Evolutionary conservation across 2,113 vertebrate species (phyloP), one percentile per base, ranked within the genome.

Genomic region (Pelecanus crispus): DNA sequence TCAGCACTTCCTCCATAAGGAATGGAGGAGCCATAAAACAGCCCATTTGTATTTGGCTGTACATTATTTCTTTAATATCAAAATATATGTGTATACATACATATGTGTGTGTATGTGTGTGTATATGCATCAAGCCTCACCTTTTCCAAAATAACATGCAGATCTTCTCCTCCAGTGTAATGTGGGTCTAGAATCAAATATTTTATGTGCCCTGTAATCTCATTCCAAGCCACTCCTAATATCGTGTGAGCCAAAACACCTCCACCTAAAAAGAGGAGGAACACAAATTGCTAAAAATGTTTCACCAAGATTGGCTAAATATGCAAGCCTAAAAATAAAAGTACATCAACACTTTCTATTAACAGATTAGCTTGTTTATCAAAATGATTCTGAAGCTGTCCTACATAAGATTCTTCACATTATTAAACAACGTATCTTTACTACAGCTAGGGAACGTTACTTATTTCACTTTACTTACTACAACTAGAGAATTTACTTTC

Each of bases 181-280:
- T 99, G 99, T 59, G 99, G 99, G 94, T 99, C 99, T 38, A 99
- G 96, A 94, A 99, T 99, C 49, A 99, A 98, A 88, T 98, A 99
- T 88, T 98, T 99, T 79, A 99, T 99, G 71, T 99, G 97, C 19
- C 99, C 99, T 17, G 98, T 99, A 62, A 96, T 97, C 92, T 99
- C 99, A 96, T 99, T 99, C 99, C 99, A 99, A 25, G 98, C 96
- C 50, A 99, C 99, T 67, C 99, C 99, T n/a, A 99, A 91, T 95
- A 99, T 99, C 0, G 99, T 99, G 96, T 99, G 99, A 81, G 99
- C 99, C 95, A 99, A 93, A 77, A 99, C 98, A 18, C 99, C 99
- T 45, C 99, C 99, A 86, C 99, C 99, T 99, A 83, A 38, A 38
- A 94, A 91, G 0, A 86, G 22, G 7, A 89, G 16, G n/a, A 91